Base-by-base conservation (phyloP, 2,113 vertebrate species). In the Amia ocellicauda region DNA sequence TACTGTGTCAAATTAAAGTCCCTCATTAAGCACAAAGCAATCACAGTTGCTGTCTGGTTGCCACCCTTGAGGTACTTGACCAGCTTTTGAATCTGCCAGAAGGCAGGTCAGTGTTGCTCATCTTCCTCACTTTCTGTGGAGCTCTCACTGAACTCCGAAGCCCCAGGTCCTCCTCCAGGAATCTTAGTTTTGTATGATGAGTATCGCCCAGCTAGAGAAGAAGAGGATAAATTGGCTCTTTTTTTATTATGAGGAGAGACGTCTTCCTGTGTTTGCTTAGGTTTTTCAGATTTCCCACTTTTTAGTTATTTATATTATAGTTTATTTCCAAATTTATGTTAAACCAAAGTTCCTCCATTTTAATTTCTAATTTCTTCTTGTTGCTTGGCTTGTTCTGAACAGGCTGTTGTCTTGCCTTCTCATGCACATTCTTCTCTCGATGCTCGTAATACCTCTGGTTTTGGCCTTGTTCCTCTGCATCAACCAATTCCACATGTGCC, bases 51-150 rank as follows among this genome's bases (percentile, higher is more conserved):
- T 2, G 91, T 95, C 86, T 94, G 93, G 82, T 98, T 88, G 43
- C n/a, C n/a, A n/a, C n/a, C n/a, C n/a, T n/a, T 95, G 66, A 97
- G 75, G 70, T 92, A 94, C 78, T 93, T 98, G 63, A 94, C 86
- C 71, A 98, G 85, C 78, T 96, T 97, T 83, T 96, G 92, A 80
- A 96, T 93, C 75, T 93, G 93, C 94, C 95, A 0, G 89, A 81
- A 2, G 93, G 90, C 60, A 94, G 83, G 69, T 91, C 92, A 0
- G 82, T 86, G 69, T 69, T 81, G 58, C 74, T 85, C 93, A 22
- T 97, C 92, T 63, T 94, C 93, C 14, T 96, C 94, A 65, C 85
- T 81, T 67, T 92, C 91, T 20, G 90, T 86, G 28, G 93, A 93
- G 71, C 92, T 98, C 72, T 90, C 92, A 54, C 87, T 90, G 65